Evolutionary conservation across 2,113 vertebrate species (phyloP).

Genomic region (Xiphophorus couchianus): DNA sequence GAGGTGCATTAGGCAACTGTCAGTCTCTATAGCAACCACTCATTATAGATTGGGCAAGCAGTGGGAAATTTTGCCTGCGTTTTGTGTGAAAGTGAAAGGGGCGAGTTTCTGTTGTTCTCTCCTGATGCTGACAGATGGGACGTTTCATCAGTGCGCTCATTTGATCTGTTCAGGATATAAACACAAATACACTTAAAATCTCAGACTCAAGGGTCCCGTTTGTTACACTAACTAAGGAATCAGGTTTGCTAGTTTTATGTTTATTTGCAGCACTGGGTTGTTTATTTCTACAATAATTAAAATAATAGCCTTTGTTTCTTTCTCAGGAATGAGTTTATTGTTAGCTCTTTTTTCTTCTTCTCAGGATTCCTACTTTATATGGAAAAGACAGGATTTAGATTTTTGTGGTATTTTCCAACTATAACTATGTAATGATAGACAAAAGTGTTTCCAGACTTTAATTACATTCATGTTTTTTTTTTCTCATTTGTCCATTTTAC

Average conservation of each 20-base stretch:
- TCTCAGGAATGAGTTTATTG: too few relatives aligned
- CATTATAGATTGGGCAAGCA: conserved; percentile 68
- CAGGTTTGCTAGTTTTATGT: neutral
- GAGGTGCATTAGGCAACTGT: conserved; percentile 61
- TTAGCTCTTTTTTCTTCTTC: too few relatives aligned
- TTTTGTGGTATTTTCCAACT: too few relatives aligned
- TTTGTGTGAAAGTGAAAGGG: conserved; percentile 1
- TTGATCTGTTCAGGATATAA: conserved; percentile 23
- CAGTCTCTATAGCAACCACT: conserved; percentile 81
- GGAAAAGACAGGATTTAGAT: too few relatives aligned
- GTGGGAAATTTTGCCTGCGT: conserved; percentile 65
- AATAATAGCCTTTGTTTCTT: too few relatives aligned
- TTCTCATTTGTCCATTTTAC: too few relatives aligned
- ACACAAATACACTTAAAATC: conserved; percentile 11
- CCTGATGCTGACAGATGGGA: conserved; percentile 61
- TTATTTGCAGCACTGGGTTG: neutral
- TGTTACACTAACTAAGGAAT: neutral
- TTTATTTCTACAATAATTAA: neutral
- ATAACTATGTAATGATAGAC: too few relatives aligned
- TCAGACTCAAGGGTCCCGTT: neutral
- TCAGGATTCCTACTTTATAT: too few relatives aligned
- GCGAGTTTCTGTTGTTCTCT: conserved; percentile 21
- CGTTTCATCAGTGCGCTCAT: conserved; percentile 28
- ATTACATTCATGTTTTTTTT: too few relatives aligned
- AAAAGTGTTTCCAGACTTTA: too few relatives aligned